A percentile compares a stretch with the other conserved stretches of the same genome.
Conservation (phyloP, 2,113 vertebrate genomes). For the Lampris megalopsis region DNA sequence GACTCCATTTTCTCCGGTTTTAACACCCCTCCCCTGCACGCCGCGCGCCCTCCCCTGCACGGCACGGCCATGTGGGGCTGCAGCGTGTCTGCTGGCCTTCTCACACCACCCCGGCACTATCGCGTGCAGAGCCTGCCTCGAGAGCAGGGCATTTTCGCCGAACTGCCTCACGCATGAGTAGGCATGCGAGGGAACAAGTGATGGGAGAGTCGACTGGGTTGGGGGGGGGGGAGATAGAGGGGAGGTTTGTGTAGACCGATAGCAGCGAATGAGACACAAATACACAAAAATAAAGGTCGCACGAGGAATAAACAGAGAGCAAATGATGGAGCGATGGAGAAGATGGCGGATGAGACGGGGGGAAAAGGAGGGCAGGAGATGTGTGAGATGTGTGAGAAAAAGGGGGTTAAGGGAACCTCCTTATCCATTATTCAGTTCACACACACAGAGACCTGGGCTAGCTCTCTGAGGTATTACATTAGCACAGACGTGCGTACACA, state of each 20-base stretch:
- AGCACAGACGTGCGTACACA: slow-evolving; percentile 29
- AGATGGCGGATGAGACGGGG: slow-evolving; percentile 28
- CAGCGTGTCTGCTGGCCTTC: slow-evolving; percentile 63
- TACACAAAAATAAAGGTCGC: slow-evolving; percentile 54
- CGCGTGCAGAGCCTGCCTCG: slow-evolving; percentile 76
- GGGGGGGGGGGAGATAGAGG: slow-evolving; percentile 4
- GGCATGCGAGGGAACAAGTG: slow-evolving; percentile 63
- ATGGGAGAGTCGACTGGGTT: not conserved
- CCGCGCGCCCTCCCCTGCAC: slow-evolving; percentile 25
- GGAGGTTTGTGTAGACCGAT: slow-evolving; percentile 37
- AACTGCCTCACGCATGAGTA: slow-evolving; percentile 76
- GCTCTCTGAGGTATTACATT: slow-evolving; percentile 45
- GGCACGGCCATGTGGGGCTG: slow-evolving; percentile 56
- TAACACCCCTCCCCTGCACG: slow-evolving; percentile 27
- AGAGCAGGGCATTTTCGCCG: slow-evolving; percentile 72
- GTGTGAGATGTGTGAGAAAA: slow-evolving; percentile 21
- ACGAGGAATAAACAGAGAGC: slow-evolving; percentile 51
- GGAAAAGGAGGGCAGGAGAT: slow-evolving; percentile 3
- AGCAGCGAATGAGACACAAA: slow-evolving; percentile 42
- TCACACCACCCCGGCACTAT: slow-evolving; percentile 69
- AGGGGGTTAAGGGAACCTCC: slow-evolving; percentile 41
- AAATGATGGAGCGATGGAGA: slow-evolving; percentile 45
- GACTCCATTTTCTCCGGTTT: too few species aligned
- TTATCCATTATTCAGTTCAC: slow-evolving; percentile 72
- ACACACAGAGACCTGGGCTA: slow-evolving; percentile 54